These are phyloP conservation scores for Ploceus nigricollis DNA, from an alignment of 2,113 vertebrate species.

Conservation along the genomic window DNA sequence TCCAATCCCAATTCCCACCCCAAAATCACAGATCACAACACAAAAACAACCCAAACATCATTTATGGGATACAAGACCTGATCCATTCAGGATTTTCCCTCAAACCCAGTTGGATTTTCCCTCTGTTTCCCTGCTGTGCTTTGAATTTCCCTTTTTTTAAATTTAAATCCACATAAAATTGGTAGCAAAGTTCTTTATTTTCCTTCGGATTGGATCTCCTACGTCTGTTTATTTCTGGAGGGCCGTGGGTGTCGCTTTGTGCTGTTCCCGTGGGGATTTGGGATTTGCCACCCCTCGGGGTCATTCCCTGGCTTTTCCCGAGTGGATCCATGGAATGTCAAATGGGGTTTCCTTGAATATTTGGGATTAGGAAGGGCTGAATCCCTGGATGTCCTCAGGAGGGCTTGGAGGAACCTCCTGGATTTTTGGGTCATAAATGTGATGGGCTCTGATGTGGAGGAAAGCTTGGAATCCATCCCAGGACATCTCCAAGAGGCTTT, in stretches of 20 bases:
- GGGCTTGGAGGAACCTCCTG: background rate
- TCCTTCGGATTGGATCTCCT: constrained; percentile 55
- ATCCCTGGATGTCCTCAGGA: accelerated
- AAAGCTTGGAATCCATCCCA: background rate
- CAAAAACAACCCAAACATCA: accelerated
- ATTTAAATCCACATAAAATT: background rate
- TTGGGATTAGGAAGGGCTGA: background rate
- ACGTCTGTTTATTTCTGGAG: constrained; percentile 70
- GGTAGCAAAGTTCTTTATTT: constrained; percentile 41
- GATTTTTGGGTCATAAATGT: background rate
- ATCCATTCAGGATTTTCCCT: background rate
- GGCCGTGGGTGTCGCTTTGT: constrained; percentile 55
- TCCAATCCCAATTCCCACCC: background rate
- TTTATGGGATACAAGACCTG: background rate
- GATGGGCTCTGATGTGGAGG: background rate
- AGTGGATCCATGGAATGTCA: background rate
- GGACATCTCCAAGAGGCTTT: background rate
- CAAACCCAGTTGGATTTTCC: background rate
- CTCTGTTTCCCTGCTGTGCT: background rate
- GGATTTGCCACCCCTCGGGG: background rate
- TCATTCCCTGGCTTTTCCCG: background rate
- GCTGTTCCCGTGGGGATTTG: background rate
- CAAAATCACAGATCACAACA: background rate
- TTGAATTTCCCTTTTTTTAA: background rate
- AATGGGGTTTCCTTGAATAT: accelerated